phyloP scores from a whole-genome alignment of 2,797 vertebrate genomes.

The Lacerta viridis region DNA sequence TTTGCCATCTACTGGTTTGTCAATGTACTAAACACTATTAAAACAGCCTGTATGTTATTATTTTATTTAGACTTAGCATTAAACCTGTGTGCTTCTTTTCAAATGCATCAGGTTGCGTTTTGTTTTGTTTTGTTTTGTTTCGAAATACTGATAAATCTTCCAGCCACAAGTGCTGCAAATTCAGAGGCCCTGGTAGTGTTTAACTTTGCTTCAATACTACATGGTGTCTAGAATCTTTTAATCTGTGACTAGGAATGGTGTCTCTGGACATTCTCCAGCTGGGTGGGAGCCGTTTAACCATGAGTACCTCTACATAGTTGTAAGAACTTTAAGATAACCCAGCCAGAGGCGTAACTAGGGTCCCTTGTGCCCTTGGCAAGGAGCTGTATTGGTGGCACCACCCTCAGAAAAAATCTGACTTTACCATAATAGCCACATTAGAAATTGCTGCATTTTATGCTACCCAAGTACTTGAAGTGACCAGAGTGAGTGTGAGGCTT shows the following conservation, averaged over 20 bases:
- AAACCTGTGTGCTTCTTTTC: background rate
- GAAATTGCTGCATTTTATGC: too few species aligned
- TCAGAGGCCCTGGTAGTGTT: background rate
- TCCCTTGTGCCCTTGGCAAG: too few species aligned
- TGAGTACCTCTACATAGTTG: background rate
- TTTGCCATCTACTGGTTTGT: conserved; percentile 8
- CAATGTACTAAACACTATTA: background rate
- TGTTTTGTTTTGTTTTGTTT: background rate
- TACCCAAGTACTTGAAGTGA: too few species aligned
- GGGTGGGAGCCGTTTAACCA: background rate
- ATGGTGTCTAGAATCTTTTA: conserved; percentile 4
- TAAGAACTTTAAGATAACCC: background rate
- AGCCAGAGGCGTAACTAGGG: background rate
- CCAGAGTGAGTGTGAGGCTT: too few species aligned
- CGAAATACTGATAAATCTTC: background rate
- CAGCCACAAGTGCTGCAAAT: background rate
- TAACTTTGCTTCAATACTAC: conserved; percentile 12
- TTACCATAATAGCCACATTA: too few species aligned
- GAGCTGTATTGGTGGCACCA: too few species aligned
- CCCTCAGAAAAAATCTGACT: too few species aligned
- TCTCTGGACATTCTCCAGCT: background rate
- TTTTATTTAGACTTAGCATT: background rate
- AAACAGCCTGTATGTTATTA: background rate
- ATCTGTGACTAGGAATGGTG: background rate
- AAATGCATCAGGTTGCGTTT: background rate